A percentile compares a stretch with the other conserved stretches of the same genome.
phyloP scores from a whole-genome alignment of 2,113 vertebrate species.

The Phocoena phocoena region DNA sequence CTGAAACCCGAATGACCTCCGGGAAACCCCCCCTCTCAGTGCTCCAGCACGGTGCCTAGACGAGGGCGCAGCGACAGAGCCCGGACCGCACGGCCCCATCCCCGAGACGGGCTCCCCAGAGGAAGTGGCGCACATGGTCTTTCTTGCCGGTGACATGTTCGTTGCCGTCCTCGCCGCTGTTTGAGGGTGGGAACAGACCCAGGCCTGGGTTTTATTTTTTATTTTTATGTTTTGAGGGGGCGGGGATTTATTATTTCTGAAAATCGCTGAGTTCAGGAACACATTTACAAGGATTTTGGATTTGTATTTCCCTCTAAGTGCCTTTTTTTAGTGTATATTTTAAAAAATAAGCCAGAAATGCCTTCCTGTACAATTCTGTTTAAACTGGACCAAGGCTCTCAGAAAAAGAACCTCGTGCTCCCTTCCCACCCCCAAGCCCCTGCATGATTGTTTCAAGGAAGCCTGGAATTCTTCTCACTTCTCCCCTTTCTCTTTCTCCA shows the following conservation, averaged over 20 bases:
- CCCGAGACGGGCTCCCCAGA: neutral
- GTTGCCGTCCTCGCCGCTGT: constrained; percentile 61
- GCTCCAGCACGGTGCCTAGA: constrained; percentile 64
- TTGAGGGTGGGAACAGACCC: neutral
- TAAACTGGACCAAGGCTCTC: constrained; percentile 83
- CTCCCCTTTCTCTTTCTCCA: constrained; percentile 48
- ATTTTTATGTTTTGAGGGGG: neutral
- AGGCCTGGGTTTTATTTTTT: neutral
- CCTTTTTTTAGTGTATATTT: constrained; percentile 69
- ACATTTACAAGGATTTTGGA: constrained; percentile 55
- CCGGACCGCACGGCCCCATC: constrained; percentile 10
- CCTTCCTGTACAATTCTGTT: constrained; percentile 72
- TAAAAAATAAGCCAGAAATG: constrained; percentile 65
- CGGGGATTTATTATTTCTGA: constrained; percentile 69
- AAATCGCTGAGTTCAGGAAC: constrained; percentile 79
- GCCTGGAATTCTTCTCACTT: constrained; percentile 72
- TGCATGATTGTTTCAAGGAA: constrained; percentile 64
- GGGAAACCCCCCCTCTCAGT: constrained; percentile 73
- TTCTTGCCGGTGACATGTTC: neutral
- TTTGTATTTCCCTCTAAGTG: constrained; percentile 71
- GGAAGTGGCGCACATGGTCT: neutral
- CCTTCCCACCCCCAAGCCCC: neutral
- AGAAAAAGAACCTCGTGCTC: neutral
- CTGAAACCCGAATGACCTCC: constrained; percentile 81
- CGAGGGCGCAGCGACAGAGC: constrained; percentile 76